Evolutionary conservation across 2,888 invertebrate genomes (phyloP), one percentile per base, ranked within the genome.

Genomic region (Oxycera nigricornis): DNA sequence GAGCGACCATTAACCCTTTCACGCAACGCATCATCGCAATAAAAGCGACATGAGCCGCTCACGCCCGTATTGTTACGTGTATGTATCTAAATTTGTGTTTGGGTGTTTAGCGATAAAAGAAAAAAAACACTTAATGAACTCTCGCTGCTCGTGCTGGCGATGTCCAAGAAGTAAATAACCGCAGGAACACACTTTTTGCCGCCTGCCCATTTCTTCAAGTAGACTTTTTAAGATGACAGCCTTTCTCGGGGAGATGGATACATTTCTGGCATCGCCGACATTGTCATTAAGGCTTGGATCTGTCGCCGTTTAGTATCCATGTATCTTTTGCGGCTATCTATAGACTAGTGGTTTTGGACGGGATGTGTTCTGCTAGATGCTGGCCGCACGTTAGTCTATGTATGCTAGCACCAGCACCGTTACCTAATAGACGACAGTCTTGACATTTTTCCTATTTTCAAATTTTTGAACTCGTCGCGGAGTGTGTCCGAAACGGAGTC

Each of bases 211-310:
- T 65, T 65, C 24, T 22, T 65, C 20, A 20, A 9, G 24, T 20
- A 30, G 30, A 59, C 30, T 59, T 22, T 30, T 22, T 39, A 65
- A 65, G 39, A 41, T 41, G 65, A 65, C 65, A 65, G 65, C 22
- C 24, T 20, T 22, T 11, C 65, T 65, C 41, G 26, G 24, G n/a
- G 65, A 11, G 41, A 65, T 41, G 30, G 65, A 65, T 65, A 65
- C 41, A 65, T 65, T 65, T 41, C 24, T n/a, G 11, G 14, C 3
- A 65, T 41, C 65, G 11, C 39, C 65, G 35, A 41, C 65, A 14
- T 65, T 35, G 65, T 65, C 65, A 65, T 65, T 65, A 65, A 65
- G 65, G 39, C 65, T 39, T 35, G 41, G 41, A 65, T 65, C 65
- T 65, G 65, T 65, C 65, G 41, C 41, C 24, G 39, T 39, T 39